phyloP scores from a whole-genome alignment of 2,113 vertebrate species.

The Peucedramus taeniatus region DNA sequence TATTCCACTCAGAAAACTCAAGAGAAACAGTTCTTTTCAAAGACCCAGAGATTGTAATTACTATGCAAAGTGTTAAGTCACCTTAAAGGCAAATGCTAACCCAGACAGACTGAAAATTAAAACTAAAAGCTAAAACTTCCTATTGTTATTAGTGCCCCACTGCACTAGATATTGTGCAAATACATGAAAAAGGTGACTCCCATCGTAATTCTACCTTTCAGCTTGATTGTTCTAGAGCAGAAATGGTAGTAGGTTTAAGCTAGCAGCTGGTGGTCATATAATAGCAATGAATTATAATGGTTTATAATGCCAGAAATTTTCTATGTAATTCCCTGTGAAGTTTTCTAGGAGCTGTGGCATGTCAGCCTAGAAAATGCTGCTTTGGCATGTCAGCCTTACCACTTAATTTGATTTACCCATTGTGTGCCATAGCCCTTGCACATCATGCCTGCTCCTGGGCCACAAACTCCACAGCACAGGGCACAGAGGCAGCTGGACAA shows the following conservation, averaged over 20 bases:
- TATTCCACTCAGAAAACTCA: constrained; percentile 19
- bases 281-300: not conserved
- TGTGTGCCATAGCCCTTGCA: not conserved
- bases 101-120: not conserved
- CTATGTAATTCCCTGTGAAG: not conserved
- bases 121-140: not conserved
- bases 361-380: not conserved
- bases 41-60: not conserved
- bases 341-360: not conserved
- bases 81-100: constrained; percentile 4
- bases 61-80: constrained; percentile 8
- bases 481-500: not conserved
- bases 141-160: not conserved
- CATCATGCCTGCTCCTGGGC: not conserved
- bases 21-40: not conserved
- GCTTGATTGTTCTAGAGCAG: not conserved
- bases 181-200: not conserved
- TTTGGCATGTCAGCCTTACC: not conserved
- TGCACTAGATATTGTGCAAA: constrained; percentile 12
- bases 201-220: constrained; percentile 13
- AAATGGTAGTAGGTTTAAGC: not conserved
- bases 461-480: fast-evolving
- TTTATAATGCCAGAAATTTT: not conserved
- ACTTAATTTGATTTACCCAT: not conserved
- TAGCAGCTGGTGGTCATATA: constrained; percentile 4